A percentile compares a stretch with the other conserved stretches of the same genome.
Conservation (phyloP, 2,888 invertebrate genomes). For the Yponomeuta evonymella region DNA sequence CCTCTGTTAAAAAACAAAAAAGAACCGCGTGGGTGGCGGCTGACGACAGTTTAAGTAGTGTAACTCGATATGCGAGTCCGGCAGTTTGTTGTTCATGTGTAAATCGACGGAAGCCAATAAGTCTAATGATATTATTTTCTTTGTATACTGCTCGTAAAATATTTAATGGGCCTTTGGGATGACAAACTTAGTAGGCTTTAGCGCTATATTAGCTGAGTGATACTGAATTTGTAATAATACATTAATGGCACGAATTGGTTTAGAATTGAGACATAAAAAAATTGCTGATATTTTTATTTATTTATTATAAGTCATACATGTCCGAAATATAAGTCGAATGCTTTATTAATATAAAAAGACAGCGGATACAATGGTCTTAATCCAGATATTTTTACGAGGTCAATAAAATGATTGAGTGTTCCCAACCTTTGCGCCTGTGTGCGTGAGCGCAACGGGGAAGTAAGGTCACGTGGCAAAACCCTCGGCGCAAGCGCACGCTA, state of each 20-base stretch:
- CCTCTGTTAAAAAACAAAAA: conserved; percentile 46
- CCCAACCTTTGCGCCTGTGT: conserved; percentile 33
- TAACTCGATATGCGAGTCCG: conserved; percentile 62
- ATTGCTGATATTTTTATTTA: too few relatives aligned
- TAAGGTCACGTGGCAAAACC: conserved; percentile 60
- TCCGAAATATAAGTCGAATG: too few relatives aligned
- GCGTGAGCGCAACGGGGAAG: conserved; percentile 41
- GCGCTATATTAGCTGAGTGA: too few relatives aligned
- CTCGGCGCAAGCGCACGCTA: conserved; percentile 39
- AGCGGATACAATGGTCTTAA: conserved; percentile 34
- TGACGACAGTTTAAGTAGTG: conserved; percentile 74
- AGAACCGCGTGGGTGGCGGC: conserved; percentile 63
- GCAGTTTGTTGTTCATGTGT: conserved; percentile 59
- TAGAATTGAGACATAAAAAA: too few relatives aligned
- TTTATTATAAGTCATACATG: too few relatives aligned
- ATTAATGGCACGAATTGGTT: too few relatives aligned
- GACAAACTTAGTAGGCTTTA: too few relatives aligned
- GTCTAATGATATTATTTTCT: conserved; percentile 55
- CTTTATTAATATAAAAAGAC: background rate
- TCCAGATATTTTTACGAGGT: conserved; percentile 49
- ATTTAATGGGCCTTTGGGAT: conserved; percentile 28
- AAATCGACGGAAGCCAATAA: conserved; percentile 60
- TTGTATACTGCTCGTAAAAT: conserved; percentile 33
- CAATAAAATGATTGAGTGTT: conserved; percentile 63
- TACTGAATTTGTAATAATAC: too few relatives aligned